Conservation (phyloP, 2,113 vertebrate genomes). For the Anarrhichthys ocellatus region DNA sequence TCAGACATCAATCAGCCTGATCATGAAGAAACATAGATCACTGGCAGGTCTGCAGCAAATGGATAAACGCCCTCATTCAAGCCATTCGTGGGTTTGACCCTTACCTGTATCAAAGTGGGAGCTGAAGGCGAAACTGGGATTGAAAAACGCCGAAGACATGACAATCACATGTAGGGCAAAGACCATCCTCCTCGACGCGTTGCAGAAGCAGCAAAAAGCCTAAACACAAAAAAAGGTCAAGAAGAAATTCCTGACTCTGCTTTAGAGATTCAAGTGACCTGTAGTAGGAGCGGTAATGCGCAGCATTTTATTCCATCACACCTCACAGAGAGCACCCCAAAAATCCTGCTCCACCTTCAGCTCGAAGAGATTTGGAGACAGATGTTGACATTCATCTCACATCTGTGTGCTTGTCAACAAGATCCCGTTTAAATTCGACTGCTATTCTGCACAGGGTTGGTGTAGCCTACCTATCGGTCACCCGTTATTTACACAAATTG, state of each 20-base stretch:
- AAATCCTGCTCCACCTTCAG: slow-evolving; percentile 67
- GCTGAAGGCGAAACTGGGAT: slow-evolving; percentile 93
- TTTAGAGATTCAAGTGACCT: slow-evolving; percentile 39
- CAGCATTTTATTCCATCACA: slow-evolving; percentile 73
- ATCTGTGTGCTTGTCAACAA: slow-evolving; percentile 55
- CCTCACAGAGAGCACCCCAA: slow-evolving; percentile 58
- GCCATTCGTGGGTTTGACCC: slow-evolving; percentile 52
- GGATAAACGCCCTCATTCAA: background rate
- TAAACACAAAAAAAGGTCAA: slow-evolving; percentile 42
- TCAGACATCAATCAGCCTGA: slow-evolving; percentile 16
- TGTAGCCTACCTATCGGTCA: slow-evolving; percentile 24
- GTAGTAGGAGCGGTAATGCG: slow-evolving; percentile 40
- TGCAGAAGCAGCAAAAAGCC: slow-evolving; percentile 65
- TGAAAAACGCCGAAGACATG: slow-evolving; percentile 91
- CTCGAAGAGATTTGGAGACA: slow-evolving; percentile 59
- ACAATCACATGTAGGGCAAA: slow-evolving; percentile 81
- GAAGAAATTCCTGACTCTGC: slow-evolving; percentile 59
- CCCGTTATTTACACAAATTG: slow-evolving; percentile 50
- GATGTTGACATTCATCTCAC: slow-evolving; percentile 62
- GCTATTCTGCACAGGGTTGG: slow-evolving; percentile 25
- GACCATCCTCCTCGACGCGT: slow-evolving; percentile 80
- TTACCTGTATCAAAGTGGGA: slow-evolving; percentile 94
- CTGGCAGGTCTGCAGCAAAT: slow-evolving; percentile 11
- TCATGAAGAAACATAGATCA: background rate
- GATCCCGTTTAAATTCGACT: slow-evolving; percentile 2